These are phyloP conservation scores for Chunga burmeisteri DNA, from an alignment of 2,113 vertebrate species.

Conservation along the genomic window DNA sequence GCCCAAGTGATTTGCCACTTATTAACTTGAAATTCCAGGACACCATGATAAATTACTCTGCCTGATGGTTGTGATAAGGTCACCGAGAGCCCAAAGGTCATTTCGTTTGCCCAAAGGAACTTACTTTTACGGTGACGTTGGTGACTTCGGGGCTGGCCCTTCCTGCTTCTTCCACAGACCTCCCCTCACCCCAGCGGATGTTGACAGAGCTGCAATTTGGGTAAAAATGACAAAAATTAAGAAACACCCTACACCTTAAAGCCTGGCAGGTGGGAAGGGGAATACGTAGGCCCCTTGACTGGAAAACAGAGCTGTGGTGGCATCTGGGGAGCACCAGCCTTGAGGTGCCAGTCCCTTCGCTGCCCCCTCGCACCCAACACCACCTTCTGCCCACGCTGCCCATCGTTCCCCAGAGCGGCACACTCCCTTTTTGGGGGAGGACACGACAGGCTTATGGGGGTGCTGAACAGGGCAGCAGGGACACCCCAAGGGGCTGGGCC, in stretches of 20 bases:
- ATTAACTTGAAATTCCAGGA: conserved; percentile 30
- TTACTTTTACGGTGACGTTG: conserved; percentile 70
- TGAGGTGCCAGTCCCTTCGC: rapidly evolving
- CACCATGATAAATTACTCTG: neutral
- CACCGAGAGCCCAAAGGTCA: neutral
- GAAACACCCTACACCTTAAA: neutral
- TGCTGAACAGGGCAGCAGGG: neutral
- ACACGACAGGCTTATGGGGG: no score
- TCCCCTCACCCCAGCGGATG: conserved; percentile 62
- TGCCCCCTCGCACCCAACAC: neutral
- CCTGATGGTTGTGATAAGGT: neutral
- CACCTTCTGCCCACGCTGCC: neutral
- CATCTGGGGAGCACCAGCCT: neutral
- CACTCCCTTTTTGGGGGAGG: neutral
- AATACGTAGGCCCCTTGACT: rapidly evolving
- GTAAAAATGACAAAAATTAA: neutral
- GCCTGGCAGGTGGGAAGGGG: neutral
- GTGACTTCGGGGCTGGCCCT: conserved; percentile 23
- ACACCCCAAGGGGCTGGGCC: rapidly evolving
- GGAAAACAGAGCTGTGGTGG: neutral
- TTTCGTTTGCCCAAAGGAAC: neutral
- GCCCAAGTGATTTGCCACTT: neutral
- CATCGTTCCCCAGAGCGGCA: neutral
- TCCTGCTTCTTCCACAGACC: conserved; percentile 71
- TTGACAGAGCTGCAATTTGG: neutral